A percentile compares a stretch with the other conserved stretches of the same genome.
These are phyloP conservation scores for Pammene fasciana DNA, from an alignment of 2,888 invertebrate species.

Conservation along the genomic window DNA sequence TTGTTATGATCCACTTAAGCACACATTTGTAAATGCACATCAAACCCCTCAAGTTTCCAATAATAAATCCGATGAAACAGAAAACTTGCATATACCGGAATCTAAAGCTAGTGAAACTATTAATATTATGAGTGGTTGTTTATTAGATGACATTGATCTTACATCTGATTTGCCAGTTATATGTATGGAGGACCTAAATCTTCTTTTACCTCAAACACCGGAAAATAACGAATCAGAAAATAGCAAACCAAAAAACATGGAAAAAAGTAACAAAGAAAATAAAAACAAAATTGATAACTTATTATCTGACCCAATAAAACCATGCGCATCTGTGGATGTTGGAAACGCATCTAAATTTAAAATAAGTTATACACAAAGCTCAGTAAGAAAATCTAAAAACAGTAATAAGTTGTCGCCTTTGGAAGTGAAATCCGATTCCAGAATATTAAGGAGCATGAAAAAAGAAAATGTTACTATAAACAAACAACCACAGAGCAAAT, in stretches of 20 bases:
- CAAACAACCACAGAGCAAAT: neutral
- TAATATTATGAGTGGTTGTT: neutral
- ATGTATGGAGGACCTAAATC: slow-evolving; percentile 8
- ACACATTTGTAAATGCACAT: slow-evolving; percentile 8
- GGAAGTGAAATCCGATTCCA: neutral
- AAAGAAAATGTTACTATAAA: neutral
- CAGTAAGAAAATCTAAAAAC: neutral
- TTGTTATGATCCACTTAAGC: slow-evolving; percentile 10
- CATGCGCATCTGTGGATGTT: neutral
- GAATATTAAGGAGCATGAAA: neutral
- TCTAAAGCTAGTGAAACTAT: neutral
- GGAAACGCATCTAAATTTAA: neutral
- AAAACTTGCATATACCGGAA: neutral
- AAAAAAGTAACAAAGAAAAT: neutral
- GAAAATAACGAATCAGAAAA: neutral
- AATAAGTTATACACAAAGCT: slow-evolving; percentile 1
- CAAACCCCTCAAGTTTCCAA: neutral
- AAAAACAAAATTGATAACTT: neutral
- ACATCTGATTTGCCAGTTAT: neutral
- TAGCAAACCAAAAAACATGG: neutral
- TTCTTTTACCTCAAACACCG: neutral
- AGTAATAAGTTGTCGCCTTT: neutral
- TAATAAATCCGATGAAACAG: neutral
- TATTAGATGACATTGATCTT: neutral
- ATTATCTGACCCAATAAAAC: neutral